Percentiles rank a stretch among this genome's conserved stretches.
Evolutionary conservation across 2,888 invertebrate species (phyloP).

Genomic region (Eristalis tenax): DNA sequence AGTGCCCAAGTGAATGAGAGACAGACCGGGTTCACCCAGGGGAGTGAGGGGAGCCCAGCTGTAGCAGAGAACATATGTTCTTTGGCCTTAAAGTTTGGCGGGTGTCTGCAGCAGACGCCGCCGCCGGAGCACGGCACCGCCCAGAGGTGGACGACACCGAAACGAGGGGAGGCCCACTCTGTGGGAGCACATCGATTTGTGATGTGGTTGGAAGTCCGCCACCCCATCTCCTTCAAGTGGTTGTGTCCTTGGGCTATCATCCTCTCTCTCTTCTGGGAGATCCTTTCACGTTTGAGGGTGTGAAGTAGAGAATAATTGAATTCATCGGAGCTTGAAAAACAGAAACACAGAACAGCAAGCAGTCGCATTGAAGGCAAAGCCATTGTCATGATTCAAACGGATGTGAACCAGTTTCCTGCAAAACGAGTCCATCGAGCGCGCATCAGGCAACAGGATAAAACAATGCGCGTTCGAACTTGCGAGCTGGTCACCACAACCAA

Average conservation of each 20-base stretch:
- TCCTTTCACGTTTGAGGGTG: not conserved
- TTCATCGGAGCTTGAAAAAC: not conserved
- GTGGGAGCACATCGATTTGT: too few species aligned
- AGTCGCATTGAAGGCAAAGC: not conserved
- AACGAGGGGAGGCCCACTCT: not conserved
- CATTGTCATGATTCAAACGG: constrained; percentile 2
- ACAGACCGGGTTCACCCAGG: not conserved
- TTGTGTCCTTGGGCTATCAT: too few species aligned
- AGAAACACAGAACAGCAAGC: too few species aligned
- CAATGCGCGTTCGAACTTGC: constrained; percentile 10
- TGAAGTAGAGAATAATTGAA: not conserved
- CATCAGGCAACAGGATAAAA: constrained; percentile 23
- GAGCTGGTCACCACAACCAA: not conserved
- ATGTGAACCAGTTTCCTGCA: constrained; percentile 45
- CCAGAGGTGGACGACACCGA: not conserved
- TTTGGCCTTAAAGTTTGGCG: not conserved
- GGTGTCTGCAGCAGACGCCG: not conserved
- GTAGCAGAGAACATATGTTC: not conserved
- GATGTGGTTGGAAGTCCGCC: too few species aligned
- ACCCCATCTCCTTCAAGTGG: too few species aligned
- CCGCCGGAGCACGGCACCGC: not conserved
- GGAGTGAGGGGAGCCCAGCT: not conserved
- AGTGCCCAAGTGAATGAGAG: constrained; percentile 3
- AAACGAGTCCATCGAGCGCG: constrained; percentile 9
- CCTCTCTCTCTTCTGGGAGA: too few species aligned